Evolutionary conservation across 2,113 vertebrate genomes (phyloP), one percentile per base, ranked within the genome.

Genomic region (Speoplatyrhinus poulsoni): DNA sequence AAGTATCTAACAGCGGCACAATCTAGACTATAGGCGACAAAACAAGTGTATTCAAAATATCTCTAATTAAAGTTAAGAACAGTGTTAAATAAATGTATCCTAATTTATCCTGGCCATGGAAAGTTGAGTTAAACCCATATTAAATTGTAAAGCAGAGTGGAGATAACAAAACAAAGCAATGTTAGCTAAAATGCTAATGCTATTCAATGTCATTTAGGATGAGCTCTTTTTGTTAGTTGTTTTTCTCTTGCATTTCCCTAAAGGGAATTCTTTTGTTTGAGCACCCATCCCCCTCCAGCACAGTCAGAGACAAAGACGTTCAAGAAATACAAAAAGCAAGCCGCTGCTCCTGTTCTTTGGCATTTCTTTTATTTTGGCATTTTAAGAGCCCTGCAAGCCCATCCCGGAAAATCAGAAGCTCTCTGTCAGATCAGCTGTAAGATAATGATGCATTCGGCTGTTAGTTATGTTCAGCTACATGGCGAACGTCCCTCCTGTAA

Each of bases 241-340:
- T 84, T 79, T 61, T 70, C 26, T 26, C 26, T 77, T 64, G 77
- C 78, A 79, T 88, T 87, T 85, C 60, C 66, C 70, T 80, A 70
- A 89, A 88, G 75, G 76, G 63, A 62, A 78, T 62, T 80, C 81
- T 86, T 85, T 86, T 82, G 81, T 82, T 60, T 49, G 33, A 46
- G 61, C 65, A 66, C 77, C 85, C 86, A 61, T 72, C 75, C 19
- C 50, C 58, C 41, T 65, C 3, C 1, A 50, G 56, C 77, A 76
- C 81, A 53, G 66, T 76, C 86, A 83, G 81, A 71, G 47, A 87
- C 87, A 89, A 85, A 87, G 81, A 78, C 65, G 75, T 76, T 19
- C 57, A 74, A 65, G 70, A 81, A 72, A 77, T 84, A 76, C 68
- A 76, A 81, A 65, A 79, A 41, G 69, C 9, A 58, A 13, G 50